Percentiles rank a stretch among this genome's conserved stretches.
Evolutionary conservation across 2,797 vertebrate genomes (phyloP).

Genomic region (Clarias pachynema): DNA sequence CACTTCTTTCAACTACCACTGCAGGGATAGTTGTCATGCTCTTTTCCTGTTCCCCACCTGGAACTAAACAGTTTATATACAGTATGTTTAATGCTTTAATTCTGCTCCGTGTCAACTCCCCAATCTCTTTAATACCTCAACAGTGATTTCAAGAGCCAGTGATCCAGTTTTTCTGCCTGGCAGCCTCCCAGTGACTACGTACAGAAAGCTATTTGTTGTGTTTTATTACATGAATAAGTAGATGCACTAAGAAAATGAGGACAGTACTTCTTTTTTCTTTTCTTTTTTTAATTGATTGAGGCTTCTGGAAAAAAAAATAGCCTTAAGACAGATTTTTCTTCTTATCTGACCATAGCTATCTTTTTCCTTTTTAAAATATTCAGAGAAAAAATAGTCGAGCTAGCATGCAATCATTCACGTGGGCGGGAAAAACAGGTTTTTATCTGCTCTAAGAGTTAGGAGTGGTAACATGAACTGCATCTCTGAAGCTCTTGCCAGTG

Average conservation of each 20-base stretch:
- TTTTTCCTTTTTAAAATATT: constrained; percentile 26
- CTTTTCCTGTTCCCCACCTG: constrained; percentile 16
- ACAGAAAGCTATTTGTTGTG: constrained; percentile 39
- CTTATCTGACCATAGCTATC: constrained; percentile 2
- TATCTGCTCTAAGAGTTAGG: constrained; percentile 32
- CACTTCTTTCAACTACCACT: constrained; percentile 11
- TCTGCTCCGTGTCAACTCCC: constrained; percentile 58
- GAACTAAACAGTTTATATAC: constrained; percentile 55
- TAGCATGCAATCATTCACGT: constrained; percentile 1
- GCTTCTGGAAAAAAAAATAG: neutral
- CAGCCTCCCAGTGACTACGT: constrained; percentile 51
- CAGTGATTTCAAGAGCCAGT: constrained; percentile 59
- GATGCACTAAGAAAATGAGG: constrained; percentile 31
- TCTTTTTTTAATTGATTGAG: neutral
- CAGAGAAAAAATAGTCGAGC: constrained; percentile 19
- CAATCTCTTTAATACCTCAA: constrained; percentile 62
- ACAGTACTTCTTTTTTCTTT: constrained; percentile 25
- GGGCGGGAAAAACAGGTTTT: neutral
- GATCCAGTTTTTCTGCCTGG: constrained; percentile 62
- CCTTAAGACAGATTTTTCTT: constrained; percentile 12
- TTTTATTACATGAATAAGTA: constrained; percentile 55
- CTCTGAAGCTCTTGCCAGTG: neutral
- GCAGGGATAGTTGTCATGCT: constrained; percentile 26
- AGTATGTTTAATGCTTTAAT: constrained; percentile 61
- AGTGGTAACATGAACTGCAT: neutral